A percentile compares a stretch with the other conserved stretches of the same genome.
These are phyloP conservation scores for Cinclus mexicanus DNA, from an alignment of 2,113 vertebrate genomes.

Conservation along the genomic window DNA sequence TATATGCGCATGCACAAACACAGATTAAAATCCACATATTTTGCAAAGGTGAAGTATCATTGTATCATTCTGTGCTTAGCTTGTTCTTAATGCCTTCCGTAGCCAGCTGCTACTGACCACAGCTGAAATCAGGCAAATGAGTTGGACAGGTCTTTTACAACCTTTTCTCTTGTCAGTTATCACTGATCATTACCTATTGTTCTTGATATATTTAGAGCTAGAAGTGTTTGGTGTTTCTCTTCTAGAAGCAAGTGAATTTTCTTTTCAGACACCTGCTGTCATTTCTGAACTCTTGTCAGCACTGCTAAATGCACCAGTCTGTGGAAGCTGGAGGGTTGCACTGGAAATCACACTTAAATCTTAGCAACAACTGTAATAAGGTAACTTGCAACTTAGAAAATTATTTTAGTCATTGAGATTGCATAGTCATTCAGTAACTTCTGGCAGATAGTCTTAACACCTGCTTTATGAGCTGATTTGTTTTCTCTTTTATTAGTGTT, in stretches of 20 bases:
- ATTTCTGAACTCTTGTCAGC: background rate
- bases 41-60: background rate
- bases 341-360: background rate
- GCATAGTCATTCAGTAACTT: background rate
- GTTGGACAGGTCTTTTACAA: background rate
- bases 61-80: background rate
- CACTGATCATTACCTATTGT: background rate
- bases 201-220: background rate
- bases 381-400: background rate
- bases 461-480: background rate
- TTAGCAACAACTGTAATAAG: background rate
- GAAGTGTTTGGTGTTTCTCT: background rate
- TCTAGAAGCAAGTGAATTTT: background rate
- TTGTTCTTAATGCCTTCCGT: background rate
- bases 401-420: background rate
- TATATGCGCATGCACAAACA: too few relatives aligned
- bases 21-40: background rate
- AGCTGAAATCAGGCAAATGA: background rate
- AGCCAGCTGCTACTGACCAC: background rate
- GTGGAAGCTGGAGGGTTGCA: background rate
- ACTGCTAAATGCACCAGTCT: background rate
- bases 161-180: background rate
- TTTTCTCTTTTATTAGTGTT: background rate
- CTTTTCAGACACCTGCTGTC: background rate
- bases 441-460: background rate